Evolutionary conservation across 1,140 invertebrate species (phyloP).

Genomic region (Asbolus verrucosus): DNA sequence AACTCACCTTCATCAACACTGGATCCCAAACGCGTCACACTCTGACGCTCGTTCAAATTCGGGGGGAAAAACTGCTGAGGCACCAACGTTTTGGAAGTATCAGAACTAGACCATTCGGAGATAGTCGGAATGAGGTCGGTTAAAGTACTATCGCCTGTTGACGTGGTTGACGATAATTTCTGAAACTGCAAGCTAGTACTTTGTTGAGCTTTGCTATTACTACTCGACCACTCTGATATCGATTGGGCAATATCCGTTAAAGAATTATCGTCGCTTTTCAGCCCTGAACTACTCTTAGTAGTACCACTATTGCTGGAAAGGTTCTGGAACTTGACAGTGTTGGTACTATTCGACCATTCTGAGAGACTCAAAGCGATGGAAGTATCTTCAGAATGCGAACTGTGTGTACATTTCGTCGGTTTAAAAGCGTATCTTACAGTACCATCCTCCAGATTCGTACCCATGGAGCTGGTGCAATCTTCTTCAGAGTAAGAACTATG

Average conservation of each 20-base stretch:
- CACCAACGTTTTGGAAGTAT: slow-evolving; percentile 57
- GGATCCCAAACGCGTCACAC: slow-evolving; percentile 56
- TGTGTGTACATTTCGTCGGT: slow-evolving; percentile 79
- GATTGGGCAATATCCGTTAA: slow-evolving; percentile 70
- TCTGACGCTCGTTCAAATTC: slow-evolving; percentile 41
- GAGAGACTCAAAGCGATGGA: slow-evolving; percentile 85
- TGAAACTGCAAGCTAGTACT: slow-evolving; percentile 60
- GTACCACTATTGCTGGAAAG: slow-evolving; percentile 77
- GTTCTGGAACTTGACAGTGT: slow-evolving; percentile 81
- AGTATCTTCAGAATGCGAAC: slow-evolving; percentile 86
- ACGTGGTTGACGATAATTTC: slow-evolving; percentile 62
- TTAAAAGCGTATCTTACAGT: slow-evolving; percentile 82
- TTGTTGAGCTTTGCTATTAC: slow-evolving; percentile 63
- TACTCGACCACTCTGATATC: slow-evolving; percentile 72
- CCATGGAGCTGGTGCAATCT: slow-evolving; percentile 70
- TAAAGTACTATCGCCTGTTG: slow-evolving; percentile 62
- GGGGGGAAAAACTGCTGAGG: slow-evolving; percentile 55
- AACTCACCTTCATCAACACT: slow-evolving; percentile 59
- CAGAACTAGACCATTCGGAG: slow-evolving; percentile 64
- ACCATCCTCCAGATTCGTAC: slow-evolving; percentile 78
- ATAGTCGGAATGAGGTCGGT: slow-evolving; percentile 62
- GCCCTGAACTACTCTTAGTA: slow-evolving; percentile 69
- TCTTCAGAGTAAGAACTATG: slow-evolving; percentile 77
- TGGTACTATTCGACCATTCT: slow-evolving; percentile 86
- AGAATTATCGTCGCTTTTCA: slow-evolving; percentile 71